Conservation (phyloP, 2,797 vertebrate genomes). For the Erethizon dorsatum region DNA sequence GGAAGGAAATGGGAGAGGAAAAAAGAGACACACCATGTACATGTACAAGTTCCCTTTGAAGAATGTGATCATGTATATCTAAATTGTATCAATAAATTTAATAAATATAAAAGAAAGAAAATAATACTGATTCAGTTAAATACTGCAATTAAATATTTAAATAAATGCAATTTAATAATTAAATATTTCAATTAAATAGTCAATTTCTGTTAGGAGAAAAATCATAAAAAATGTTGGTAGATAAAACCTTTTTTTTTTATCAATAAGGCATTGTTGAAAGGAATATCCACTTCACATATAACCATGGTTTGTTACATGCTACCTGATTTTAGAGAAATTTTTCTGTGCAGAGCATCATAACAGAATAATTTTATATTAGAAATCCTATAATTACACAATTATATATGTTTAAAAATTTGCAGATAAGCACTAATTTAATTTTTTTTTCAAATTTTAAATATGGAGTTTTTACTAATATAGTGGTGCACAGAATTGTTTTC, state of each 20-base stretch:
- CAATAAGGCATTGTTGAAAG: neutral
- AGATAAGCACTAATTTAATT: neutral
- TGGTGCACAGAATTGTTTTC: neutral
- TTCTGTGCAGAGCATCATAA: neutral
- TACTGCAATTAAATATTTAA: no score
- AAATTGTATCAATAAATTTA: no score
- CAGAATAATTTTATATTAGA: neutral
- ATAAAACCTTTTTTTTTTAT: neutral
- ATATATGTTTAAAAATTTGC: neutral
- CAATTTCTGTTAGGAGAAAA: neutral
- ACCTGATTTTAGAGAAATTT: neutral
- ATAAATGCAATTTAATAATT: no score
- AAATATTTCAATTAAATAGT: no score
- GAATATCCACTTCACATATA: neutral
- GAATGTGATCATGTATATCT: no score
- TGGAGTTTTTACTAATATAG: neutral
- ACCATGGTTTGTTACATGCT: neutral
- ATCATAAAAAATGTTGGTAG: neutral
- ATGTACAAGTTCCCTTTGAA: no score
- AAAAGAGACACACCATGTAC: no score
- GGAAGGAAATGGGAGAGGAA: no score
- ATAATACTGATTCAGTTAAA: no score
- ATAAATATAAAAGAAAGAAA: no score
- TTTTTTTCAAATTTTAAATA: neutral
- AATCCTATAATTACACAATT: neutral